Conservation (phyloP, 64 coral and sea anemone species). For the Hydrozoanthus tunicans region DNA sequence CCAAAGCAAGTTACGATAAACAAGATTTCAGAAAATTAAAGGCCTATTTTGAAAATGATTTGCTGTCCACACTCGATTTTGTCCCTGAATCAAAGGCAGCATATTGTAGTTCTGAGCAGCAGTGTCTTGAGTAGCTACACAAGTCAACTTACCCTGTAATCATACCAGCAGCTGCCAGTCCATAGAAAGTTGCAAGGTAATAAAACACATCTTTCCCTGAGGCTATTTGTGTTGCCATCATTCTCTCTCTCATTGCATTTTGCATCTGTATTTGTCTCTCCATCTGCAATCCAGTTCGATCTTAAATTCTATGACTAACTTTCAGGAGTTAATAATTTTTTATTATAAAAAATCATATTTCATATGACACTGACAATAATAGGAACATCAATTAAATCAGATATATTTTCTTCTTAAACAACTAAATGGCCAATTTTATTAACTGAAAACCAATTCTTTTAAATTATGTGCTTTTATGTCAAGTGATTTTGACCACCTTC, state of each 20-base stretch:
- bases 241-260: conserved; percentile 90
- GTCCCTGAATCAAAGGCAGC: too few relatives aligned
- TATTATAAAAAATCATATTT: neutral
- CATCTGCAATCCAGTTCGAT: conserved; percentile 43
- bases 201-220: conserved; percentile 85
- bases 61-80: too few relatives aligned
- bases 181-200: conserved; percentile 94
- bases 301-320: neutral
- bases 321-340: neutral
- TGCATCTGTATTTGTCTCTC: conserved; percentile 97
- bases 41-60: too few relatives aligned
- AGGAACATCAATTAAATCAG: neutral
- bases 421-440: too few relatives aligned
- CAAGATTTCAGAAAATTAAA: too few relatives aligned
- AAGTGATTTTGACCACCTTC: too few relatives aligned
- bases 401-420: too few relatives aligned
- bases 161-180: conserved; percentile 66
- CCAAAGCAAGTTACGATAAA: too few relatives aligned
- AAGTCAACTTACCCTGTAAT: conserved; percentile 75
- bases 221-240: conserved; percentile 87
- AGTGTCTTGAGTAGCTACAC: neutral
- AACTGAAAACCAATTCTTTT: too few relatives aligned
- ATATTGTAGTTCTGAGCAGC: too few relatives aligned
- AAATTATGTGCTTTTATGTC: too few relatives aligned
- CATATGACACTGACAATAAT: neutral